phyloP scores from a whole-genome alignment of 2,888 invertebrate genomes.

The Thereva nobilitata region DNA sequence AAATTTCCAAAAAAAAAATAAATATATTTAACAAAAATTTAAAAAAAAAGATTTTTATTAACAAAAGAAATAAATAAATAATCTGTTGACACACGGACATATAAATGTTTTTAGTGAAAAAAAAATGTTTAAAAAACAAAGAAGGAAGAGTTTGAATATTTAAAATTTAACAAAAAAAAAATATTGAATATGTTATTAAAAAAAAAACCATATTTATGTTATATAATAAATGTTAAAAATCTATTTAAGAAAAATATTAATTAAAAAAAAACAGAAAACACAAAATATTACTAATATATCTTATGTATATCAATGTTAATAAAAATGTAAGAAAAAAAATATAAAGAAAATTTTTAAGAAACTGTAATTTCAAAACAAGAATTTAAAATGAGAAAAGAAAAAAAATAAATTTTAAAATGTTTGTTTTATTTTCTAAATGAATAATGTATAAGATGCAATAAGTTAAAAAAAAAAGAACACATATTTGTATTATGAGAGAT shows the following conservation, averaged over 20 bases:
- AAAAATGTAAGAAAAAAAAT: conserved; percentile 48
- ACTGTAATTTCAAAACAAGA: conserved; percentile 57
- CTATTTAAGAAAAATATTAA: not conserved
- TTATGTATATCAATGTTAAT: conserved; percentile 42
- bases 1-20: no score
- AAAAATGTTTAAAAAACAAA: not conserved
- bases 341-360: conserved; percentile 52
- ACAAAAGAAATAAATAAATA: no score
- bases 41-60: no score
- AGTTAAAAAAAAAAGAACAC: no score
- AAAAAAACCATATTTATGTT: not conserved
- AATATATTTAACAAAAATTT: no score
- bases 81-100: no score
- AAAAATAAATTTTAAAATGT: no score
- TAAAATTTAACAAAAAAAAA: not conserved
- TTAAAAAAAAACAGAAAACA: conserved; percentile 9
- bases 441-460: no score
- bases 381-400: not conserved
- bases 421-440: no score
- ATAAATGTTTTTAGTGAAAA: not conserved
- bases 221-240: not conserved
- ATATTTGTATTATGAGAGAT: conserved; percentile 22
- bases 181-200: not conserved
- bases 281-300: conserved; percentile 21
- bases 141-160: not conserved